A percentile compares a stretch with the other conserved stretches of the same genome.
Evolutionary conservation across 2,888 invertebrate genomes (phyloP).

Genomic region (Xestia rhomboidea): DNA sequence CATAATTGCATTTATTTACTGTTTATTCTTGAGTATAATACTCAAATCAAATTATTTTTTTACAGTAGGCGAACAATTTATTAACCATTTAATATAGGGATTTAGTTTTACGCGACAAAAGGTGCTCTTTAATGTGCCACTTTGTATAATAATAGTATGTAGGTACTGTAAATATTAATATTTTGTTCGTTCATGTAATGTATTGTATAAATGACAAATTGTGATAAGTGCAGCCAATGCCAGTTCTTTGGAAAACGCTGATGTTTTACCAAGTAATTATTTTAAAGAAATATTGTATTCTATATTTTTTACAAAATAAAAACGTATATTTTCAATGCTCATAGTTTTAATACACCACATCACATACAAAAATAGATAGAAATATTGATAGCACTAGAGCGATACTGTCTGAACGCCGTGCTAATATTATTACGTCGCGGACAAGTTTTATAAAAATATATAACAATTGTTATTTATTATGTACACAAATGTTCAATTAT

Average conservation of each 20-base stretch:
- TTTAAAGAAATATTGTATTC: slow-evolving; percentile 38
- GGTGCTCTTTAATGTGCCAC: neutral
- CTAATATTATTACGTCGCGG: slow-evolving; percentile 21
- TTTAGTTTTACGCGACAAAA: neutral
- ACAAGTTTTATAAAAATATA: slow-evolving; percentile 55
- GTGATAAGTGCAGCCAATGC: slow-evolving; percentile 59
- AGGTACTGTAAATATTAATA: slow-evolving; percentile 9
- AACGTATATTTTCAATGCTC: slow-evolving; percentile 57
- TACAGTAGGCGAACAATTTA: neutral
- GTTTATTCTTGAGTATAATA: neutral
- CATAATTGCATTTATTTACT: slow-evolving; percentile 27
- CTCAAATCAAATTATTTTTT: neutral
- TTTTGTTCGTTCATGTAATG: slow-evolving; percentile 13
- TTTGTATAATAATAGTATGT: neutral
- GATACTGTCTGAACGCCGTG: slow-evolving; percentile 23
- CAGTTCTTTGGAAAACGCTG: slow-evolving; percentile 13
- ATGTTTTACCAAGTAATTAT: slow-evolving; percentile 29
- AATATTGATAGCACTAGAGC: slow-evolving; percentile 55
- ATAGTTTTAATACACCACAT: slow-evolving; percentile 65
- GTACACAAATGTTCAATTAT: slow-evolving; percentile 26
- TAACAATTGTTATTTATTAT: slow-evolving; percentile 34
- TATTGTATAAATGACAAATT: slow-evolving; percentile 44
- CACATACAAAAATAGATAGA: slow-evolving; percentile 70
- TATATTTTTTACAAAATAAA: slow-evolving; percentile 62
- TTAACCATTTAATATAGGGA: neutral